A percentile compares a stretch with the other conserved stretches of the same genome.
Evolutionary conservation across 2,113 vertebrate genomes (phyloP).

Genomic region (Astur gentilis): DNA sequence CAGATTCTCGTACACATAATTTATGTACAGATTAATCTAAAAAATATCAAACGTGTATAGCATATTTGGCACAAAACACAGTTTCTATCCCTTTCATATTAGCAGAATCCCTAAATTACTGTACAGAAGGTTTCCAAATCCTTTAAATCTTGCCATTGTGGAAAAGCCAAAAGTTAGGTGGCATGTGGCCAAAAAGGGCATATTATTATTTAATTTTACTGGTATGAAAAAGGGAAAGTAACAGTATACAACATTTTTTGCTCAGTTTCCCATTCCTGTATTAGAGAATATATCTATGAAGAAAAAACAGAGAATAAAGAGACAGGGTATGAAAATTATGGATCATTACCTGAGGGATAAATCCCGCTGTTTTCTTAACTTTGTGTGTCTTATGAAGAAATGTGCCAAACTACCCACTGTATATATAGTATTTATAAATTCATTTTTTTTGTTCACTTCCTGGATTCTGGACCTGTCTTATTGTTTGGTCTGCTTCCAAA

Average conservation of each 20-base stretch:
- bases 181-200: not conserved
- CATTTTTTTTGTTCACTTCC: not conserved
- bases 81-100: not conserved
- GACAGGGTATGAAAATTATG: not conserved
- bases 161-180: not conserved
- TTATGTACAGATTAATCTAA: not conserved
- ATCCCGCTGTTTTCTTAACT: accelerated
- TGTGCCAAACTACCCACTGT: not conserved
- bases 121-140: not conserved
- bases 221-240: not conserved
- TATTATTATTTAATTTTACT: not conserved
- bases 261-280: not conserved
- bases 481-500: not conserved
- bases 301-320: not conserved
- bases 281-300: not conserved
- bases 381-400: not conserved
- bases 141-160: not conserved
- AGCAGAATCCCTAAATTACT: not conserved
- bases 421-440: not conserved
- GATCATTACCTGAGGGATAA: not conserved
- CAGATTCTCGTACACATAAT: not conserved
- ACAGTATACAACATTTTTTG: accelerated
- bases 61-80: not conserved
- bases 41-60: not conserved
- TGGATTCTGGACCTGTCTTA: not conserved